Percentiles rank a stretch among this genome's conserved stretches.
Conservation (phyloP, 2,888 invertebrate genomes). For the Philopedon plagiatum region DNA sequence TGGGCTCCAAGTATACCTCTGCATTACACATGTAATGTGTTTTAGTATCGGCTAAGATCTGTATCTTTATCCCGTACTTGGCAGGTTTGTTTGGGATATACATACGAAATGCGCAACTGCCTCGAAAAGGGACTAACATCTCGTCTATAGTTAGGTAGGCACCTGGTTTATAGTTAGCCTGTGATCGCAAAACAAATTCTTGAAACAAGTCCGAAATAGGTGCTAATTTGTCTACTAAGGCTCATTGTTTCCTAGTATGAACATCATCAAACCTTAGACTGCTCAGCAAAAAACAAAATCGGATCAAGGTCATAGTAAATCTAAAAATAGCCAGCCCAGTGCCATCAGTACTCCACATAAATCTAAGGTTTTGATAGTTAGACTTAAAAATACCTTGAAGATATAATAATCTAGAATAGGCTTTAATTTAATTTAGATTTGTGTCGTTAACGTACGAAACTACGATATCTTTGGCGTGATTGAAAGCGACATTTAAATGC, state of each 20-base stretch:
- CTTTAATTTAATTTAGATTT: not conserved
- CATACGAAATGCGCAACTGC: not conserved
- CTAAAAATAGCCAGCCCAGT: too few species aligned
- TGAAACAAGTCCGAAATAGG: not conserved
- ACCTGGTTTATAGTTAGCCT: conserved; percentile 30
- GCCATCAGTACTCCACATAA: too few species aligned
- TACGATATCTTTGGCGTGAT: not conserved
- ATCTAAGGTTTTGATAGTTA: too few species aligned
- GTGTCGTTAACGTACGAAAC: not conserved
- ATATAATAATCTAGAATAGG: not conserved
- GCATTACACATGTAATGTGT: too few species aligned
- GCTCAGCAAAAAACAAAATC: conserved; percentile 31
- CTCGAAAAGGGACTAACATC: not conserved
- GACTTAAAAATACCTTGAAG: not conserved
- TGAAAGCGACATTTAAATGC: not conserved
- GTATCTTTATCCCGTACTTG: not conserved
- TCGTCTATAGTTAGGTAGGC: not conserved
- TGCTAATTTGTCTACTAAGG: not conserved
- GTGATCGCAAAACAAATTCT: not conserved
- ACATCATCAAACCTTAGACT: conserved; percentile 43
- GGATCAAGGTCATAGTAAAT: conserved; percentile 14
- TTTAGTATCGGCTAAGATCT: not conserved
- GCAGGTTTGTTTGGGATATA: not conserved
- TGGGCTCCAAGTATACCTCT: not conserved
- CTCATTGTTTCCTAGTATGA: conserved; percentile 16